A percentile compares a stretch with the other conserved stretches of the same genome.
Conservation (phyloP, 2,888 invertebrate species). For the Ormyrus rosae region DNA sequence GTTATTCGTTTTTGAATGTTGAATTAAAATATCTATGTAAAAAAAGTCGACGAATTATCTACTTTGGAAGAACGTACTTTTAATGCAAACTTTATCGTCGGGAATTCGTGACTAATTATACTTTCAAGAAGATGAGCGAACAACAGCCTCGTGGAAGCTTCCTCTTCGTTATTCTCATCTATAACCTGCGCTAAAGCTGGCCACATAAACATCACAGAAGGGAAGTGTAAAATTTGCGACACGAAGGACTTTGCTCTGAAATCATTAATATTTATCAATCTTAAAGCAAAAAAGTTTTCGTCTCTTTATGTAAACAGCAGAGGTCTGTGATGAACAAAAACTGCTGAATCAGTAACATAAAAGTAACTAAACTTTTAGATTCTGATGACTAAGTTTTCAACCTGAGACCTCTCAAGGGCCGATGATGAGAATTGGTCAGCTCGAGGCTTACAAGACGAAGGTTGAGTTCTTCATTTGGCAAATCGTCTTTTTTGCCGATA, state of each 20-base stretch:
- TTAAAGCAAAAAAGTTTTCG: slow-evolving; percentile 3
- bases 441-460: slow-evolving; percentile 63
- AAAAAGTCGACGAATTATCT: no score
- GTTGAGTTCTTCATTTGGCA: slow-evolving; percentile 14
- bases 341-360: slow-evolving; percentile 59
- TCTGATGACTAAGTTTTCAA: slow-evolving; percentile 74
- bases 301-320: background rate
- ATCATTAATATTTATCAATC: slow-evolving; percentile 16
- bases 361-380: slow-evolving; percentile 51
- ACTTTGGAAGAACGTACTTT: slow-evolving; percentile 62
- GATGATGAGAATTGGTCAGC: slow-evolving; percentile 72
- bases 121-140: slow-evolving; percentile 70
- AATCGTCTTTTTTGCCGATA: slow-evolving; percentile 19
- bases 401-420: slow-evolving; percentile 70
- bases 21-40: no score
- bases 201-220: slow-evolving; percentile 71
- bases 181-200: slow-evolving; percentile 65
- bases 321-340: slow-evolving; percentile 70
- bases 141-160: slow-evolving; percentile 65
- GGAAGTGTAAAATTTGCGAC: slow-evolving; percentile 68
- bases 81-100: slow-evolving; percentile 67
- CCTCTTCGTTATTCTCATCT: slow-evolving; percentile 66
- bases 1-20: background rate
- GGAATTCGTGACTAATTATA: slow-evolving; percentile 68
- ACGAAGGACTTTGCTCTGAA: slow-evolving; percentile 70